Evolutionary conservation across 2,888 invertebrate species (phyloP), one percentile per base, ranked within the genome.

Genomic region (Apamea monoglypha): DNA sequence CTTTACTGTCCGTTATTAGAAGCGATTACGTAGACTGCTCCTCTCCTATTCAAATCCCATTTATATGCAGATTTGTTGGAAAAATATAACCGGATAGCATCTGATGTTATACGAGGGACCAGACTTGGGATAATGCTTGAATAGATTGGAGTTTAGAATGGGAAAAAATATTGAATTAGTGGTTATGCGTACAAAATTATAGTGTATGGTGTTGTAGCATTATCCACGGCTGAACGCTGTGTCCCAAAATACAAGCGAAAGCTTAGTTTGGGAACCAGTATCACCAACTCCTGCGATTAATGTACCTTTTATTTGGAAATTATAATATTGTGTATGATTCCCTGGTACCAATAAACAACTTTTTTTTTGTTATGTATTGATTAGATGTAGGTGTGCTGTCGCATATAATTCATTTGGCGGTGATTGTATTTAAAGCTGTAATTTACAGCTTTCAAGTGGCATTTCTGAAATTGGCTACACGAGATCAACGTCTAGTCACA

Each of bases 51-150:
- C n/a, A 44, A 25, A 44, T 64, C 40, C 69, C 63, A 84, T 85
- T 87, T 86, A 71, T 85, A 85, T 88, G 85, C 68, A 85, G 75
- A 87, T 85, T 76, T 76, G 71, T 64, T 78, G 40, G 47, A 53
- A 40, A 68, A 87, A 84, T 64, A 74, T 83, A 71, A 66, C 66
- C 47, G 29, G 64, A 59, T 61, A 71, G 70, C 74, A 78, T 75
- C 59, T 73, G 74, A 84, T 78, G 53, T 69, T 63, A 25, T 74
- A 50, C 5, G 2, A 59, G 44, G 59, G 71, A 64, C 64, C n/a
- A 83, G 63, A 53, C 64, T 63, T 56, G 61, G 47, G 7, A 44
- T 82, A 71, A 40, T n/a, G 18, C 47, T 53, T 16, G 5, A 12
- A 73, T 61, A 53, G 18, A 69, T 72, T 47, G 21, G 4, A 64